phyloP scores from a whole-genome alignment of 2,888 invertebrate species.

The Noctua janthe region DNA sequence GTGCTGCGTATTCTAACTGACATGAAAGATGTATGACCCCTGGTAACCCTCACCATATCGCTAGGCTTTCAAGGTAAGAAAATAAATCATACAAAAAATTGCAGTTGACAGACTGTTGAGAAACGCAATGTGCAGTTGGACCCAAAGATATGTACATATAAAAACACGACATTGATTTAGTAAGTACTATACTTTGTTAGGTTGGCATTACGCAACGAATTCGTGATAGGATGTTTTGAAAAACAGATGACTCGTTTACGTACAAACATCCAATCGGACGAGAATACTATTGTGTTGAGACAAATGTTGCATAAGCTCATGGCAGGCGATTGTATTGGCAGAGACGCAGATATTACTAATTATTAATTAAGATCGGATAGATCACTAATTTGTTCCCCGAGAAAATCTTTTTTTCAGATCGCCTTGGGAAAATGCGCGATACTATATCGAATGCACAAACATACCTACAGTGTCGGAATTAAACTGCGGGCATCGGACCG shows the following conservation, averaged over 20 bases:
- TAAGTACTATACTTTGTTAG: slow-evolving; percentile 62
- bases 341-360: slow-evolving; percentile 1
- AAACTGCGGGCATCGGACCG: neutral
- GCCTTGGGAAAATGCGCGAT: neutral
- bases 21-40: neutral
- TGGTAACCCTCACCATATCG: neutral
- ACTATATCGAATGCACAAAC: neutral
- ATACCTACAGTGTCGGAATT: neutral
- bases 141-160: neutral
- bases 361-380: neutral
- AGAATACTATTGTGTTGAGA: slow-evolving; percentile 58
- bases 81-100: neutral
- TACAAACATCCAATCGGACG: slow-evolving; percentile 68
- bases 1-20: neutral
- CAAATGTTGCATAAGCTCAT: slow-evolving; percentile 50
- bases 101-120: no score
- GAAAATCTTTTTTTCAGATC: neutral
- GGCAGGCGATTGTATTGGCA: slow-evolving; percentile 43
- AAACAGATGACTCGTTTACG: slow-evolving; percentile 74
- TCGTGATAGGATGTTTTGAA: slow-evolving; percentile 72
- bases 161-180: neutral
- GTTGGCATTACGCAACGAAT: slow-evolving; percentile 73
- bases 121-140: neutral
- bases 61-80: neutral
- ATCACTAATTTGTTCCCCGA: neutral